Evolutionary conservation across 2,113 vertebrate species (phyloP), one percentile per base, ranked within the genome.

Genomic region (Cephalopholis sonnerati): DNA sequence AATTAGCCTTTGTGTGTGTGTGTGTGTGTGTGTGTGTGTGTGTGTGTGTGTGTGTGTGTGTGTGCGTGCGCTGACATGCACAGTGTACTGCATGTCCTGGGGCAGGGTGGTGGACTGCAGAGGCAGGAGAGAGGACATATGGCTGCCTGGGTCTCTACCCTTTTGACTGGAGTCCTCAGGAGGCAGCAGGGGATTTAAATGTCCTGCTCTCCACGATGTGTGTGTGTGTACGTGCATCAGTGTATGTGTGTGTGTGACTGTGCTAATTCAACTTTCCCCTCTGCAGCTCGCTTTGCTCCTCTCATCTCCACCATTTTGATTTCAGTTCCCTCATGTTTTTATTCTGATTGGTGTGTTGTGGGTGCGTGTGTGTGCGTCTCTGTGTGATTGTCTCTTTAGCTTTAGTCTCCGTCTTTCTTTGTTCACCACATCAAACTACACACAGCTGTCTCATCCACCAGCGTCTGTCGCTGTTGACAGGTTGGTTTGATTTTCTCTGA

Each of bases 61-160:
- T 32, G 41, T 36, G 32, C 25, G 1, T 54, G 41, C 53, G 51
- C 41, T 62, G 25, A 51, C 69, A 64, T 68, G 71, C 46, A 81
- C 65, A 27, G 75, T 73, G 79, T 46, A 8, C 78, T 61, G 54
- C 25, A 53, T 86, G 71, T 89, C 79, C 83, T 66, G 66, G 74
- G 86, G 88, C 90, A 76, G 53, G 46, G 68, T 80, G 84, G 57
- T 69, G 77, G 85, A 83, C 89, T 82, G 84, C 81, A 82, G 83
- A 85, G 74, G 51, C 77, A 79, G 63, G 59, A 55, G 68, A 86
- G 78, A 88, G 89, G 90, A 88, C 92, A 91, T 88, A 85, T 93
- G 92, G 81, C 87, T 70, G 57, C 65, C 68, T 25, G 36, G 67
- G 85, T 88, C 70, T 77, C 66, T 78, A 55, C 74, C 24, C 82